Evolutionary conservation across 2,113 vertebrate genomes (phyloP).

Genomic region (Ascaphus truei): DNA sequence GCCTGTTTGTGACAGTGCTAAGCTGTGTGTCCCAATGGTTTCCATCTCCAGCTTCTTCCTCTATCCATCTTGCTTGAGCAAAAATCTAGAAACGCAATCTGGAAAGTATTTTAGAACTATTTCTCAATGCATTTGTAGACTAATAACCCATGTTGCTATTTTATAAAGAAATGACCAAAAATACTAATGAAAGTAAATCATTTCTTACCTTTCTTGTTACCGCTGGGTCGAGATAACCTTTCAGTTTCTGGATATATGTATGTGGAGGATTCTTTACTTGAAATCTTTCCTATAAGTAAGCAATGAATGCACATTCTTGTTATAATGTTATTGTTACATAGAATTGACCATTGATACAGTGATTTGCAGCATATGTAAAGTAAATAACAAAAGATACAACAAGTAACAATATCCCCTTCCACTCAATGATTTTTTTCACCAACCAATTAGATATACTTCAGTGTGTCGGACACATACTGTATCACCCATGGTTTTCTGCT

Average conservation of each 20-base stretch:
- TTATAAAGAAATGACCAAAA: neutral
- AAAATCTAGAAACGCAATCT: neutral
- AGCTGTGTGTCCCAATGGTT: neutral
- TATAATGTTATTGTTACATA: too few relatives aligned
- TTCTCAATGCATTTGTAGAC: neutral
- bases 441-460: too few relatives aligned
- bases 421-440: too few relatives aligned
- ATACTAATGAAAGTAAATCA: neutral
- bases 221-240: conserved; percentile 91
- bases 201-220: conserved; percentile 92
- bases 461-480: too few relatives aligned
- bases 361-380: too few relatives aligned
- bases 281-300: conserved; percentile 81
- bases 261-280: conserved; percentile 98
- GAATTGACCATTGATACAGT: too few relatives aligned
- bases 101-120: neutral
- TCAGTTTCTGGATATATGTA: conserved; percentile 91
- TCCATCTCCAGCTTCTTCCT: neutral
- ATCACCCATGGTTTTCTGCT: too few relatives aligned
- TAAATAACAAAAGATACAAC: too few relatives aligned
- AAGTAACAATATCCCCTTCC: too few relatives aligned
- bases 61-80: neutral
- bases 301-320: too few relatives aligned
- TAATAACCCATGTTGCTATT: too few relatives aligned
- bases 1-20: neutral